Evolutionary conservation across 2,113 vertebrate species (phyloP), one percentile per base, ranked within the genome.

Genomic region (Rousettus leschenaultii): DNA sequence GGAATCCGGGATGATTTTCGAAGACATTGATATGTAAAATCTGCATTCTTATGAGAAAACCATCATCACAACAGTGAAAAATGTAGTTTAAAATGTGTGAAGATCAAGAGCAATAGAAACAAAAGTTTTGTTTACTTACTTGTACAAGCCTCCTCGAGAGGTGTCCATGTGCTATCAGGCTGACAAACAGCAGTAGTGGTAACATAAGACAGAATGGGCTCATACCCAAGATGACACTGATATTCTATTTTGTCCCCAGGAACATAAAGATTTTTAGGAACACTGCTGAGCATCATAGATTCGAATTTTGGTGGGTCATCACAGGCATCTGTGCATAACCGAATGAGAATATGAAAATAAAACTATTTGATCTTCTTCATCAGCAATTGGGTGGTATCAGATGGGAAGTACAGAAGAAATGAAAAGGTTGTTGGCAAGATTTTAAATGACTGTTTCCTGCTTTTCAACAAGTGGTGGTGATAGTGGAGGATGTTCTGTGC

Each of bases 281-380:
- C 0, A 2, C 0, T 2, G n/a, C 7, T 0, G 2, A 30, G 35
- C 22, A 15, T 80, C 97, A 98, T 97, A 9, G 53, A 30, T 35
- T 0, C 0, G 53, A 45, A 96, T 8, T 0, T 11, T 0, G 70
- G 74, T 82, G 85, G 94, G 0, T 8, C 24, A 65, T 0, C 86
- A 96, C 97, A 98, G 48, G 92, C 86, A 91, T 86, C 96, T 98
- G 70, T 35, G 1, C 3, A 59, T 1, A 92, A 92, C 9, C 51
- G 19, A 83, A 79, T 13, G 33, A 92, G 48, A 87, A 55, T 28
- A 38, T 16, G n/a, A 92, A 77, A 71, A 57, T 45, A 26, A 35
- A 83, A 51, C 21, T 16, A 51, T 51, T 51, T 51, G 15, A 51
- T 51, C 48, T 51, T 51, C 51, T 16, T 51, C 51, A 51, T 51